A percentile compares a stretch with the other conserved stretches of the same genome.
Conservation (phyloP, 1,140 invertebrate species). For the Contarinia nasturtii region DNA sequence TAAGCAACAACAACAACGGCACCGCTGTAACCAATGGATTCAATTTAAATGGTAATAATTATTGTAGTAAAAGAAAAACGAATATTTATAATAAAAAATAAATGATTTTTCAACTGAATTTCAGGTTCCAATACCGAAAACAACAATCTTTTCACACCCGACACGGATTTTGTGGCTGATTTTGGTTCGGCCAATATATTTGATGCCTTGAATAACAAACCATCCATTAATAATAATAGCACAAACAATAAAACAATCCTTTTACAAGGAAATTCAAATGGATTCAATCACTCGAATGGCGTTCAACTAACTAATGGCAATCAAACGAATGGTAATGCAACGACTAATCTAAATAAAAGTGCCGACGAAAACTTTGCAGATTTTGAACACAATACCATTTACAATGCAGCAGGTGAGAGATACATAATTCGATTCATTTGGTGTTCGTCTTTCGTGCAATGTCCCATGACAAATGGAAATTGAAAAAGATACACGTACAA, state of each 20-base stretch:
- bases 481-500: too few species aligned
- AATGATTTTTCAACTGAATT: background rate
- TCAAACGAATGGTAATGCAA: too few species aligned
- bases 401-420: slow-evolving; percentile 35
- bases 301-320: slow-evolving; percentile 13
- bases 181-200: slow-evolving; percentile 37
- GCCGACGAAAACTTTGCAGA: slow-evolving; percentile 37
- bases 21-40: slow-evolving; percentile 6
- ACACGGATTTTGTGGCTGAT: slow-evolving; percentile 37
- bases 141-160: slow-evolving; percentile 18
- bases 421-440: too few species aligned
- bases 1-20: slow-evolving; percentile 5
- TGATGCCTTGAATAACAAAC: slow-evolving; percentile 12
- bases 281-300: slow-evolving; percentile 1
- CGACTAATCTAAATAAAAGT: slow-evolving; percentile 2
- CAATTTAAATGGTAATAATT: background rate
- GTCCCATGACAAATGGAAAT: too few species aligned
- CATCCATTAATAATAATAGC: slow-evolving; percentile 7
- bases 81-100: background rate
- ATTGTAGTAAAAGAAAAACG: background rate
- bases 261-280: too few species aligned
- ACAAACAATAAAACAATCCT: background rate
- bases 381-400: slow-evolving; percentile 52
- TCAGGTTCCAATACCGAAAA: background rate
- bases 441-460: too few species aligned